These are phyloP conservation scores for Clarias batrachus DNA, from an alignment of 2,113 vertebrate species.

Conservation along the genomic window DNA sequence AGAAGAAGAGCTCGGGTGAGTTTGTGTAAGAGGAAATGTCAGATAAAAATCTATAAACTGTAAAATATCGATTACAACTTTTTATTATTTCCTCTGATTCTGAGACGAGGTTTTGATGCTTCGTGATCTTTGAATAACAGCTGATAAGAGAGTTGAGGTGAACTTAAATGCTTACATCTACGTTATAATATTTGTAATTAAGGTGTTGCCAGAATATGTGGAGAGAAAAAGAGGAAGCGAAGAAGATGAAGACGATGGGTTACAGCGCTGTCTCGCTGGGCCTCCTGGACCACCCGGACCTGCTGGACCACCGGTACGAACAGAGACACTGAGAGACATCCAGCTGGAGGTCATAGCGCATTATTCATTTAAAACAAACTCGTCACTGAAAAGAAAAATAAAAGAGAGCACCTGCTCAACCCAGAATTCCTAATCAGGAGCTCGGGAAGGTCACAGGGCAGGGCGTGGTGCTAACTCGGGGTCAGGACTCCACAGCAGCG, in stretches of 20 bases:
- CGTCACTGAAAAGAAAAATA: no score
- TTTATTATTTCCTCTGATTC: no score
- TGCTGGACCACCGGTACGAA: constrained; percentile 79
- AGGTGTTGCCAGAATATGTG: constrained; percentile 20
- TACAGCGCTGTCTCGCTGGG: constrained; percentile 63
- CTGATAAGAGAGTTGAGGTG: background rate
- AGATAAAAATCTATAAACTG: background rate
- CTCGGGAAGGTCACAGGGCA: no score
- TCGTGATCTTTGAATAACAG: background rate
- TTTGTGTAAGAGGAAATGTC: background rate
- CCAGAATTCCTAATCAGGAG: no score
- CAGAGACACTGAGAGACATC: background rate
- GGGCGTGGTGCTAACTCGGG: no score
- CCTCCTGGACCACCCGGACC: constrained; percentile 70
- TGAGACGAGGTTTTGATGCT: no score
- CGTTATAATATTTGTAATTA: background rate
- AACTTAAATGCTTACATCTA: background rate
- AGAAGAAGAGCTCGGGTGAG: constrained; percentile 64
- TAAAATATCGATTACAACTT: no score
- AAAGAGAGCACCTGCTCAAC: no score
- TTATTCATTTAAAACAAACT: no score
- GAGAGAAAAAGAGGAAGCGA: constrained; percentile 38
- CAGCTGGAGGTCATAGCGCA: background rate
- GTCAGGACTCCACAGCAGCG: no score
- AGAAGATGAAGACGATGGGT: constrained; percentile 32